Evolutionary conservation across 2,113 vertebrate species (phyloP), one percentile per base, ranked within the genome.

Genomic region (Pelecanoides urinatrix): DNA sequence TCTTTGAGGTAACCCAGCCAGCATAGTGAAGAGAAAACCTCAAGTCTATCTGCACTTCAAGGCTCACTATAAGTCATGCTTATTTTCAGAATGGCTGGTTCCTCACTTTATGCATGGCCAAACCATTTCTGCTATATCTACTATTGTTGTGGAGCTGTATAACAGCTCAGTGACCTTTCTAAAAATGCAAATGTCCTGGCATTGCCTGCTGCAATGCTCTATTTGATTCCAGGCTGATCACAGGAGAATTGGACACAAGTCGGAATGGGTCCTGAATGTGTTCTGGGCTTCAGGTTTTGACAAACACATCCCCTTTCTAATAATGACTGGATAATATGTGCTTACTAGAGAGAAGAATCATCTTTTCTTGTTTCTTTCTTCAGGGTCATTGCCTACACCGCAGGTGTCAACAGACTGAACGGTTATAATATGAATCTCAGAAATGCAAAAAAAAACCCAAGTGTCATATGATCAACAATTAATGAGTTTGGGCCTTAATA

Each of bases 1-100:
- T 95, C 89, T 95, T 91, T 94, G 93, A 91, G 89, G 91, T 96
- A 96, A 96, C 32, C 65, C 91, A 94, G 86, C 73, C 91, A 91
- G 70, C 80, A 85, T 30, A 85, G 4, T 44, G 73, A 95, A 81
- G 80, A 89, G 92, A 92, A 95, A 96, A 94, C 80, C 86, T 97
- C 76, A 67, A 91, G 58, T 61, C 52, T 89, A 66, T 96, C 94
- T 87, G 80, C 86, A 95, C 87, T 92, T 95, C 86, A 94, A 80
- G 89, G 76, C 68, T 94, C 61, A 38, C 65, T 66, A 18, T 84
- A 92, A 94, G 70, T 95, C 76, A 74, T 75, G 73, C 16, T 91
- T 91, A 67, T 87, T 96, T 92, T 92, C 80, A 84, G 83, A 83
- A 85, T 75, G 65, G 32, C 27, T 94, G 47, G 27, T 71, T 94